Conservation (phyloP, 2,113 vertebrate species). For the Silurus asotus region DNA sequence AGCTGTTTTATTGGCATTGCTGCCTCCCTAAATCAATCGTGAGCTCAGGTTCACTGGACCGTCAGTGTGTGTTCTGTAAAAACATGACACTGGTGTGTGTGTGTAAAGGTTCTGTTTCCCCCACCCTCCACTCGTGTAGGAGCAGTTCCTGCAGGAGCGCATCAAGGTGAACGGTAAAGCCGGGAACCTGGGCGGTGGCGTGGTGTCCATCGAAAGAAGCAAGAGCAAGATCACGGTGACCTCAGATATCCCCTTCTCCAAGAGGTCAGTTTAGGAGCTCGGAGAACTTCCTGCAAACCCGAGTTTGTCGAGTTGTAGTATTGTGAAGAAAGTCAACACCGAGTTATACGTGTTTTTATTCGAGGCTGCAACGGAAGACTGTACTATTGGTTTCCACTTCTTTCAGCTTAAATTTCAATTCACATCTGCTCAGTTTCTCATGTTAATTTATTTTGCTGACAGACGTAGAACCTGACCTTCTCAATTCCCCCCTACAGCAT, state of each 20-base stretch:
- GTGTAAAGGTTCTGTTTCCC: no score
- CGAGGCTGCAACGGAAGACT: not conserved
- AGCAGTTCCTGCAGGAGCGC: conserved; percentile 95
- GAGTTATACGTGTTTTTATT: not conserved
- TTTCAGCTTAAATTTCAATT: not conserved
- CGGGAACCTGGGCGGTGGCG: conserved; percentile 88
- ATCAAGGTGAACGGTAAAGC: conserved; percentile 98
- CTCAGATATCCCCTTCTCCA: conserved; percentile 96
- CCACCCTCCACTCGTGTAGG: conserved; percentile 72
- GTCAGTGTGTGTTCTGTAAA: no score
- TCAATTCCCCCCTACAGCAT: no score
- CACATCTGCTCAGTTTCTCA: not conserved
- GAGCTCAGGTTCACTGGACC: not conserved
- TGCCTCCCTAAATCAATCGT: not conserved
- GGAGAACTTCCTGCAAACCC: no score
- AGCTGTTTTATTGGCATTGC: not conserved
- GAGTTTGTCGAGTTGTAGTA: no score
- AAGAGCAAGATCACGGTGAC: conserved; percentile 96
- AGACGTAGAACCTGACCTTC: not conserved
- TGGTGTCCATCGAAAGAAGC: conserved; percentile 93
- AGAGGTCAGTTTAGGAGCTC: conserved; percentile 77
- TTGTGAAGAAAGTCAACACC: not conserved
- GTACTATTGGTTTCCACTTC: not conserved
- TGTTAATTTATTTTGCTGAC: not conserved
- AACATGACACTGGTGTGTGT: no score